Base-by-base conservation (phyloP, 1,140 invertebrate genomes). In the Hycleus cichorii region DNA sequence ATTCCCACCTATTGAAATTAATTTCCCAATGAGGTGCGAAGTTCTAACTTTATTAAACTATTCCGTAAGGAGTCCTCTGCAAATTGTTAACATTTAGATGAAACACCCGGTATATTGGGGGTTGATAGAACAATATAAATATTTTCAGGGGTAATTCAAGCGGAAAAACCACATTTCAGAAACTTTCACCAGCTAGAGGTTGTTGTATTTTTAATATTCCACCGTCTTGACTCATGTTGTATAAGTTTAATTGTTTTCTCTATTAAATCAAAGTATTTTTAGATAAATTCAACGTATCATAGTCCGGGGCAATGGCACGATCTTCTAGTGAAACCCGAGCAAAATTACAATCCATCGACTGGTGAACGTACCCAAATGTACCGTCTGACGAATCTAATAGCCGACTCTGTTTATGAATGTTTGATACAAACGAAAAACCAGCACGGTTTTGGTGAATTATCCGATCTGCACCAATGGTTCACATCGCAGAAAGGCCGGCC, bases 291-390 rank as follows among this genome's bases (percentile, higher is more conserved):
- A 63, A 81, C 85, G 2, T 85, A 84, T 72, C 83, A 86, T 68
- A 80, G 82, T 68, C 83, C 83, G 0, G 85, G 85, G 0, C 80
- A 83, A 55, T 89, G 86, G 86, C 85, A 87, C 62, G 86, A 88
- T 67, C 77, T 84, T 44, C 49, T 73, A 2, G 66, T 74, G 6
- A 67, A 68, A 47, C 71, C 72, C 0, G 59, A 67, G 9, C 73
- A 77, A 57, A 66, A 47, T 6, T 71, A 65, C 62, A 69, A 70
- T 40, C 43, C 71, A 8, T 49, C 65, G 7, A 67, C 69, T 4
- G 63, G 63, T 27, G 72, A 73, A 57, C 57, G 72, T 44, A 60
- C 49, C 4, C 70, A 72, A 49, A 60, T 51, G 7, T 72, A 70
- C 50, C 61, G 57, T 8, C 50, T 83, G 70, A 79, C 76, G 3